Evolutionary conservation across 2,797 vertebrate species (phyloP).

Genomic region (Malurus leucopterus): DNA sequence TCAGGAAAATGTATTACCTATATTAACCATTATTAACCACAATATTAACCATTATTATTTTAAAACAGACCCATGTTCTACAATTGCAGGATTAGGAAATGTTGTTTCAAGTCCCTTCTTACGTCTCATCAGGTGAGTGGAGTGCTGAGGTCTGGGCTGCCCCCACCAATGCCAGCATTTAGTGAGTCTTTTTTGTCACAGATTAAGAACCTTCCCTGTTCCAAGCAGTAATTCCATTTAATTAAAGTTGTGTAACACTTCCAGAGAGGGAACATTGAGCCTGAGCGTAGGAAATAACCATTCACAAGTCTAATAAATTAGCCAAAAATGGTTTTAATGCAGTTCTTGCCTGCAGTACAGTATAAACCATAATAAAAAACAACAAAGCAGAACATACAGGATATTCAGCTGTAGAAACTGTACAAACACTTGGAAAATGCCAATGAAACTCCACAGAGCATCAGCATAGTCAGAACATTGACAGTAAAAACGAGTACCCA

Average conservation of each 20-base stretch:
- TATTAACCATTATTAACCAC: fast-evolving
- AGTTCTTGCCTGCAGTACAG: slow-evolving; percentile 5
- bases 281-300: not conserved
- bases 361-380: slow-evolving; percentile 48
- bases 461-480: not conserved
- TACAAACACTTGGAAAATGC: slow-evolving; percentile 31
- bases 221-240: not conserved
- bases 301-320: not conserved
- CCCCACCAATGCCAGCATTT: not conserved
- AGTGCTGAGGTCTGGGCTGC: not conserved
- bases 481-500: slow-evolving; percentile 21
- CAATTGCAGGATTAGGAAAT: not conserved
- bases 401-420: slow-evolving; percentile 24
- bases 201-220: not conserved
- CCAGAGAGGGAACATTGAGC: not conserved
- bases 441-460: not conserved
- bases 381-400: not conserved
- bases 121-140: not conserved
- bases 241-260: not conserved
- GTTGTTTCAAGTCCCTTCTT: not conserved
- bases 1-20: not conserved
- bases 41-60: fast-evolving
- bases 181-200: not conserved
- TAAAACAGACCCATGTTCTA: fast-evolving
- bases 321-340: slow-evolving; percentile 55